These are phyloP conservation scores for Meiosimyza decipiens DNA, from an alignment of 2,888 invertebrate species.

Conservation along the genomic window DNA sequence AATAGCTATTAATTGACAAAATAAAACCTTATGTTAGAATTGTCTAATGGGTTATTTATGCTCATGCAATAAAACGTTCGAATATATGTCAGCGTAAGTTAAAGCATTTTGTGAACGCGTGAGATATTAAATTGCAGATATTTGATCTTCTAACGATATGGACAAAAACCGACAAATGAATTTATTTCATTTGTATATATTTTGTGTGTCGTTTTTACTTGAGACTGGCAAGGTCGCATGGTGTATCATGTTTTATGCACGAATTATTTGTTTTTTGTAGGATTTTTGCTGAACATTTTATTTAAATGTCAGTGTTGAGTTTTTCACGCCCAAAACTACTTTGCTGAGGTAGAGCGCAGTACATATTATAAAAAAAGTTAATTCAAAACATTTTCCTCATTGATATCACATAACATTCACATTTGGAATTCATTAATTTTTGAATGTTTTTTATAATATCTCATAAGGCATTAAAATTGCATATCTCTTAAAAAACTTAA, in stretches of 20 bases:
- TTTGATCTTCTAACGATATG: slow-evolving; percentile 17
- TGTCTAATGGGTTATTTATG: too few relatives aligned
- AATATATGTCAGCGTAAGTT: not conserved
- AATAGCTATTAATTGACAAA: too few relatives aligned
- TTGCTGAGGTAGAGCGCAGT: not conserved
- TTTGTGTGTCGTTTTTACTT: not conserved
- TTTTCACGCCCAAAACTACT: not conserved
- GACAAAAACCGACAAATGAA: not conserved
- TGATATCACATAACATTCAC: too few relatives aligned
- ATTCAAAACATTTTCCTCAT: too few relatives aligned
- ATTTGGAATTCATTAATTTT: too few relatives aligned
- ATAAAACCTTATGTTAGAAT: too few relatives aligned
- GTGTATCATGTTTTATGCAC: not conserved
- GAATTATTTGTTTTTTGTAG: not conserved
- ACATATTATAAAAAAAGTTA: too few relatives aligned
- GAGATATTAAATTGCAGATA: slow-evolving; percentile 33
- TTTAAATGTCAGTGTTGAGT: not conserved
- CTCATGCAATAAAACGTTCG: too few relatives aligned
- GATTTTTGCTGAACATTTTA: not conserved
- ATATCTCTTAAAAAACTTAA: too few relatives aligned
- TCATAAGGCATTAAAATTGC: too few relatives aligned
- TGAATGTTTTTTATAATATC: too few relatives aligned
- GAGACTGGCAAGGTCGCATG: not conserved
- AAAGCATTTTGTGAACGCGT: slow-evolving; percentile 13
- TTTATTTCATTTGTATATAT: not conserved